Percentiles rank a stretch among this genome's conserved stretches.
Evolutionary conservation across 2,113 vertebrate genomes (phyloP).

Genomic region (Cnemophilus loriae): DNA sequence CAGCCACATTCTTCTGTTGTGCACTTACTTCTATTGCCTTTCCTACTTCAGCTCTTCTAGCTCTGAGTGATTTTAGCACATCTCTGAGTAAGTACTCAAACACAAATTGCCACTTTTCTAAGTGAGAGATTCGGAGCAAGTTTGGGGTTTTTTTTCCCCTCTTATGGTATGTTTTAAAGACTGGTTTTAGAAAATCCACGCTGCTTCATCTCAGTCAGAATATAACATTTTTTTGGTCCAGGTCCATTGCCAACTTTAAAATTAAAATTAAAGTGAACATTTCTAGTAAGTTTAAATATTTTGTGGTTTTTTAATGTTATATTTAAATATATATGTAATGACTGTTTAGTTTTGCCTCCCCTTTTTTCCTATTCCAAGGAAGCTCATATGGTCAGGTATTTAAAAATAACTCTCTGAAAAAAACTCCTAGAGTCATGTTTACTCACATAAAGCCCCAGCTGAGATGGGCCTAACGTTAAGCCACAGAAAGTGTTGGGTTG

Average conservation of each 20-base stretch:
- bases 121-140: constrained; percentile 9
- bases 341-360: constrained; percentile 28
- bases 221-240: constrained; percentile 18
- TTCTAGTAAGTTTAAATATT: constrained; percentile 40
- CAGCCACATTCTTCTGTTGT: background rate
- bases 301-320: constrained; percentile 40
- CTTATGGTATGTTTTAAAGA: background rate
- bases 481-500: background rate
- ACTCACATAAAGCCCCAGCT: background rate
- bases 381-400: constrained; percentile 36
- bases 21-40: background rate
- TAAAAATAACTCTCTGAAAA: constrained; percentile 51
- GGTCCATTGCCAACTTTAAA: constrained; percentile 33
- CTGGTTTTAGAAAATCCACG: background rate
- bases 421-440: background rate
- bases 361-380: constrained; percentile 50
- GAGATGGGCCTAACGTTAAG: background rate
- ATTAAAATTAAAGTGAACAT: constrained; percentile 18
- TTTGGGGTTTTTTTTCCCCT: background rate
- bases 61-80: constrained; percentile 56
- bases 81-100: constrained; percentile 61
- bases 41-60: constrained; percentile 1
- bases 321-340: constrained; percentile 44
- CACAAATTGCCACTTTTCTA: constrained; percentile 53
- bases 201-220: constrained; percentile 11